These are phyloP conservation scores for Sebastolobus alascanus DNA, from an alignment of 2,797 vertebrate species.

Conservation along the genomic window DNA sequence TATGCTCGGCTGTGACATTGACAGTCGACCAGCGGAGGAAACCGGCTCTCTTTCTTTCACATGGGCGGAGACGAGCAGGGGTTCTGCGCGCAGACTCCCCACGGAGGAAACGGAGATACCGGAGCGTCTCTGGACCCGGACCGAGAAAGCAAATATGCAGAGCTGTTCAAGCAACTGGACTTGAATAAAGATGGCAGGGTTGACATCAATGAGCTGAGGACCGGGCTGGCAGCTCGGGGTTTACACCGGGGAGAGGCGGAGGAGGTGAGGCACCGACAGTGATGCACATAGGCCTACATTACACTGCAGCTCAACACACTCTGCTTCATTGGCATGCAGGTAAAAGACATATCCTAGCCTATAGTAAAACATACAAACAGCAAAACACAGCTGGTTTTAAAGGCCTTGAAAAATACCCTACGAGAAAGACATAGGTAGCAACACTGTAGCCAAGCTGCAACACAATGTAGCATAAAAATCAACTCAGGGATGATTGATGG, in stretches of 20 bases:
- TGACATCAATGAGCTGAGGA: conserved; percentile 86
- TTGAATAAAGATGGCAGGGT: conserved; percentile 89
- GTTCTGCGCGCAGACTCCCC: conserved; percentile 48
- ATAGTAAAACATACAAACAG: too few species aligned
- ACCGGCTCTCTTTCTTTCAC: conserved; percentile 30
- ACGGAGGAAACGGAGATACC: conserved; percentile 53
- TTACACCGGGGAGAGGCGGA: conserved; percentile 77
- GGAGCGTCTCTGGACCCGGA: conserved; percentile 64
- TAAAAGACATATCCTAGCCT: too few species aligned
- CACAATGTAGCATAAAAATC: too few species aligned
- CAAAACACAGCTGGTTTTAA: too few species aligned
- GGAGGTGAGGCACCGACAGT: conserved; percentile 78
- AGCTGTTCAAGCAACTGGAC: conserved; percentile 90
- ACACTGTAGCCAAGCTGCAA: too few species aligned
- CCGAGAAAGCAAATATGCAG: conserved; percentile 80
- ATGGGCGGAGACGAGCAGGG: conserved; percentile 75
- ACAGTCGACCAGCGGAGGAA: not conserved
- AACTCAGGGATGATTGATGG: too few species aligned
- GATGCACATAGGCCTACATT: too few species aligned
- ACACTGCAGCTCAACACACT: too few species aligned
- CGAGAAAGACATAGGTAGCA: too few species aligned
- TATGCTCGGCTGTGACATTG: conserved; percentile 13
- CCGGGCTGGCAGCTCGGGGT: conserved; percentile 85
- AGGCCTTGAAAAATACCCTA: too few species aligned
- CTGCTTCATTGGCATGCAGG: too few species aligned